Conservation (phyloP, 2,888 invertebrate species). For the Thumatha senex region DNA sequence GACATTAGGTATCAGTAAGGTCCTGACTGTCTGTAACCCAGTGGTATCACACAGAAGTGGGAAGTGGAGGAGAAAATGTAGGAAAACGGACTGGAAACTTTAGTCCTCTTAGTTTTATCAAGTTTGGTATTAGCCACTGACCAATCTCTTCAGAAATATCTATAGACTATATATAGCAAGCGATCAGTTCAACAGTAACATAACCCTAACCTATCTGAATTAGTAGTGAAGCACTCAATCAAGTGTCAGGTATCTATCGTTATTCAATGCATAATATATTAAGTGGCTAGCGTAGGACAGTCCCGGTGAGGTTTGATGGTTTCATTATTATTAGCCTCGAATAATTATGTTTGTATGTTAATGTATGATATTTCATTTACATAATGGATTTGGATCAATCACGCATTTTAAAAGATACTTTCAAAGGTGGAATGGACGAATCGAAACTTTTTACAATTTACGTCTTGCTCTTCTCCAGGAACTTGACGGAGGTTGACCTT, state of each 20-base stretch:
- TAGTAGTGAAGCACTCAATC: slow-evolving; percentile 41
- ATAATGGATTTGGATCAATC: no score
- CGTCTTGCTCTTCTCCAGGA: no score
- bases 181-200: slow-evolving; percentile 6
- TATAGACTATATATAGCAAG: slow-evolving; percentile 6
- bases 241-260: slow-evolving; percentile 40
- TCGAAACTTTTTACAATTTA: slow-evolving; percentile 31
- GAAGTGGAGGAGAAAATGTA: no score
- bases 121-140: slow-evolving; percentile 17
- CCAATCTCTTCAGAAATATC: slow-evolving; percentile 8
- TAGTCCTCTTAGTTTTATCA: no score
- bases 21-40: no score
- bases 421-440: no score
- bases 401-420: no score
- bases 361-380: background rate
- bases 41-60: no score
- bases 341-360: no score
- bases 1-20: no score
- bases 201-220: slow-evolving; percentile 35
- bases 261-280: slow-evolving; percentile 26
- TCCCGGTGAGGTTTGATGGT: slow-evolving; percentile 12
- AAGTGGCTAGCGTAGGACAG: slow-evolving; percentile 18
- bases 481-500: no score
- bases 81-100: no score
- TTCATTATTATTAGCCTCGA: background rate